Evolutionary conservation across 1,140 invertebrate species (phyloP).

Genomic region (Drosophila nigrodunni): DNA sequence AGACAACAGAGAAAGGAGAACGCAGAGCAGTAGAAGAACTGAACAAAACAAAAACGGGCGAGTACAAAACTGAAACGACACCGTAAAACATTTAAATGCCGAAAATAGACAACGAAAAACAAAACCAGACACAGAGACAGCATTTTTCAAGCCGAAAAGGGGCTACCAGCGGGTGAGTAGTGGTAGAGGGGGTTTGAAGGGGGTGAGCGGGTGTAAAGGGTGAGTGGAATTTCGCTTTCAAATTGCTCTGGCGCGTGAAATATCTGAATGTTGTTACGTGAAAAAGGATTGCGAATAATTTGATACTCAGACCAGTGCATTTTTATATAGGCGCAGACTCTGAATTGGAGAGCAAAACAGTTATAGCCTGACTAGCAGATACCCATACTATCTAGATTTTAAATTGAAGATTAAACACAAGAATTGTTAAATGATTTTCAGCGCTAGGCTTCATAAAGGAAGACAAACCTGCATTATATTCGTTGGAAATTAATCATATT

Average conservation of each 20-base stretch:
- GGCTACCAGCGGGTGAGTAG: no score
- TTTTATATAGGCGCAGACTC: slow-evolving; percentile 39
- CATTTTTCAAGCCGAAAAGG: no score
- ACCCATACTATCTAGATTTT: no score
- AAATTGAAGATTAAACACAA: no score
- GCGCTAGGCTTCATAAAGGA: no score
- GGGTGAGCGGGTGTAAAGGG: neutral
- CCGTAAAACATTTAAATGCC: slow-evolving; percentile 83
- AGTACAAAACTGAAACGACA: slow-evolving; percentile 59
- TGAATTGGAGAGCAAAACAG: slow-evolving; percentile 21
- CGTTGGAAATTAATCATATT: no score
- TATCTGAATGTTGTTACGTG: slow-evolving; percentile 45
- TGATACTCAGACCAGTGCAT: slow-evolving; percentile 60
- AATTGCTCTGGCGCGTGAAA: slow-evolving; percentile 79
- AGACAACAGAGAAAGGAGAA: slow-evolving; percentile 40
- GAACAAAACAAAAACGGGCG: slow-evolving; percentile 20
- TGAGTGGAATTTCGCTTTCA: slow-evolving; percentile 73
- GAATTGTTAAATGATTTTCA: no score
- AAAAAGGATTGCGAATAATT: slow-evolving; percentile 70
- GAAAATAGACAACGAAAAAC: slow-evolving; percentile 71
- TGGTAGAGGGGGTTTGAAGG: neutral
- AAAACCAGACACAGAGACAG: neutral
- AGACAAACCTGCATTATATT: no score
- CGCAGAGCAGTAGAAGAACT: slow-evolving; percentile 2
- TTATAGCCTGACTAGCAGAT: slow-evolving; percentile 19